A percentile compares a stretch with the other conserved stretches of the same genome.
Conservation (phyloP, 2,797 vertebrate species). For the Sebastes melanostomus region DNA sequence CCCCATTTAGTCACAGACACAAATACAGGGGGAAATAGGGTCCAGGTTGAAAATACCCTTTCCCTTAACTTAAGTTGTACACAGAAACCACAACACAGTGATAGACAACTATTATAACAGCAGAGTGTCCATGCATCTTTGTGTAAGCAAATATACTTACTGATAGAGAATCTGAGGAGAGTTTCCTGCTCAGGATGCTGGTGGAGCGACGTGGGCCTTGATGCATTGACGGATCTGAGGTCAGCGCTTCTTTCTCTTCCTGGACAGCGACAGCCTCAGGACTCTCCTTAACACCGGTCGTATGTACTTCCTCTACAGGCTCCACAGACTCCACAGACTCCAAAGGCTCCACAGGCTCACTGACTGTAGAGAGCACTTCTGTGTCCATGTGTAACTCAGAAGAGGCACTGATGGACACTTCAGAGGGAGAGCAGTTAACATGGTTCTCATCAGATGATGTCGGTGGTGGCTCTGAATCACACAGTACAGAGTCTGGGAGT, state of each 20-base stretch:
- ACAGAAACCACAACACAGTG: neutral
- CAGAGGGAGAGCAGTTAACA: neutral
- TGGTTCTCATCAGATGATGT: conserved; percentile 1
- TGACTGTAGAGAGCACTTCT: neutral
- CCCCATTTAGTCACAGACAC: neutral
- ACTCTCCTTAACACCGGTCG: neutral
- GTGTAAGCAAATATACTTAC: conserved; percentile 55
- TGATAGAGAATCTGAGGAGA: conserved; percentile 58
- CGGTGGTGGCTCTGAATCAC: conserved; percentile 16
- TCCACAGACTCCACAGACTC: conserved; percentile 17
- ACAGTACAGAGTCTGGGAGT: neutral
- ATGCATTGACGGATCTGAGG: neutral
- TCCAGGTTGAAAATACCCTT: neutral
- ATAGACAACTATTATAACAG: neutral
- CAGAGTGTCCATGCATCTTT: neutral
- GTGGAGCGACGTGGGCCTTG: conserved; percentile 2
- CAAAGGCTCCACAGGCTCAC: conserved; percentile 6
- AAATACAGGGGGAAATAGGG: neutral
- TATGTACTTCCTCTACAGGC: conserved; percentile 8
- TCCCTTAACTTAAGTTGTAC: neutral
- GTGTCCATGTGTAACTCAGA: neutral
- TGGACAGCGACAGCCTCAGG: neutral
- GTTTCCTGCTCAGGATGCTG: conserved; percentile 59
- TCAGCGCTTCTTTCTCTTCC: neutral
- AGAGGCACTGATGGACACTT: neutral